phyloP scores from a whole-genome alignment of 2,888 invertebrate species.

The Hecatera dysodea region DNA sequence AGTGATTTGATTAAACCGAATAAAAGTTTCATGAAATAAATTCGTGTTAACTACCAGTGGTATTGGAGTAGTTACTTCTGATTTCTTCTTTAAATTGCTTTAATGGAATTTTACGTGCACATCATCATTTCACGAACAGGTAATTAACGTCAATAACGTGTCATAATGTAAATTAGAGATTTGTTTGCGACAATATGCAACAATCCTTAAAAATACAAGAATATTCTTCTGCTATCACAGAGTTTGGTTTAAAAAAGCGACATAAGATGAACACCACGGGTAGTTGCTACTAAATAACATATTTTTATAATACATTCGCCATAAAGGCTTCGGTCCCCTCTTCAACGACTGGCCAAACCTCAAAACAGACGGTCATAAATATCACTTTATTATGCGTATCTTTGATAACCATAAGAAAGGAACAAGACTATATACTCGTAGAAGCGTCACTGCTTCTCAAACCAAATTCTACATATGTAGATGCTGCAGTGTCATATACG shows the following conservation, averaged over 20 bases:
- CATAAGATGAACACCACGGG: slow-evolving; percentile 7
- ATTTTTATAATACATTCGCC: slow-evolving; percentile 43
- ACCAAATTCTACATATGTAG: not conserved
- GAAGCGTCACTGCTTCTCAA: not conserved
- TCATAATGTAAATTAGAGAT: too few relatives aligned
- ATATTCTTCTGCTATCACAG: not conserved
- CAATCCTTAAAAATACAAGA: not conserved
- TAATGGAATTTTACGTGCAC: too few relatives aligned
- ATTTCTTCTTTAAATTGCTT: too few relatives aligned
- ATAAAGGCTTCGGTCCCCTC: slow-evolving; percentile 40
- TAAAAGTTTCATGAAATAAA: not conserved
- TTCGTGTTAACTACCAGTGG: too few relatives aligned
- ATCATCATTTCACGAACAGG: too few relatives aligned
- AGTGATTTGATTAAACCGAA: not conserved
- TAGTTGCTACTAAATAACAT: slow-evolving; percentile 17
- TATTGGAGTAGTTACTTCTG: too few relatives aligned
- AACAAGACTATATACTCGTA: not conserved
- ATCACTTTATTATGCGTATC: slow-evolving; percentile 63
- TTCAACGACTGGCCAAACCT: slow-evolving; percentile 43
- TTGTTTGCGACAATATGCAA: too few relatives aligned
- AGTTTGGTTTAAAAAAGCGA: not conserved
- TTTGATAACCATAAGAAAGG: slow-evolving; percentile 51
- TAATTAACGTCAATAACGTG: too few relatives aligned
- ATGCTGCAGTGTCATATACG: too few relatives aligned
- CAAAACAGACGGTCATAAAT: slow-evolving; percentile 55